Base-by-base conservation (phyloP, 2,888 invertebrate genomes). In the Melieria crassipennis region DNA sequence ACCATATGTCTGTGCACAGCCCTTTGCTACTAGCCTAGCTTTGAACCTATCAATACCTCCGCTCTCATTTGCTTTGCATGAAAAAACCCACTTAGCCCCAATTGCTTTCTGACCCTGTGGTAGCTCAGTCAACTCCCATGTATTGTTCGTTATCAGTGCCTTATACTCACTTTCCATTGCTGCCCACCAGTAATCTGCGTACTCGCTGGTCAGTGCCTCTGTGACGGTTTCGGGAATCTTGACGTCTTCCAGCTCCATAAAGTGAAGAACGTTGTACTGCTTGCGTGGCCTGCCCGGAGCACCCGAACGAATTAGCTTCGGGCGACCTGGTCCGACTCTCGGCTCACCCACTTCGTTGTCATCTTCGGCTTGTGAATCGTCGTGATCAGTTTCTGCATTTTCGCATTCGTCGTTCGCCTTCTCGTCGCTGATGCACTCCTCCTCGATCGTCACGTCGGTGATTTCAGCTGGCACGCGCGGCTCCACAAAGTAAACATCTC, bases 151-250 rank as follows among this genome's bases (percentile, higher is more conserved):
- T 43, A 68, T 3, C 0, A 76, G 61, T 10, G 77, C 68, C 1
- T 68, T 56, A 16, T 74, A 72, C 50, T 72, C 76, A 7, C 50
- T 58, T 67, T 74, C 68, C 76, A 78, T 76, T 7, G 77, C 75
- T 4, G 69, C 43, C 61, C 52, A 58, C 72, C 73, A 75, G 5
- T 67, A 46, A 16, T 56, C 48, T 7, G 68, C 65, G 43, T 73
- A 42, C 45, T 75, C 66, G 47, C 73, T 48, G 0, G 61, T 64
- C 47, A 76, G 65, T 7, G 77, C 74, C 13, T 77, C 73, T 7
- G 71, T 45, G 7, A 73, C 74, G 1, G 72, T 69, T 48, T 67
- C 30, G n/a, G 75, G 73, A 7, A 74, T 45, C 5, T 71, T 66
- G 9, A 74, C 67, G 13, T 74, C 65, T 6, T 73, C 69, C 13